Evolutionary conservation across 2,888 invertebrate species (phyloP).

Genomic region (Crocallis elinguaria): DNA sequence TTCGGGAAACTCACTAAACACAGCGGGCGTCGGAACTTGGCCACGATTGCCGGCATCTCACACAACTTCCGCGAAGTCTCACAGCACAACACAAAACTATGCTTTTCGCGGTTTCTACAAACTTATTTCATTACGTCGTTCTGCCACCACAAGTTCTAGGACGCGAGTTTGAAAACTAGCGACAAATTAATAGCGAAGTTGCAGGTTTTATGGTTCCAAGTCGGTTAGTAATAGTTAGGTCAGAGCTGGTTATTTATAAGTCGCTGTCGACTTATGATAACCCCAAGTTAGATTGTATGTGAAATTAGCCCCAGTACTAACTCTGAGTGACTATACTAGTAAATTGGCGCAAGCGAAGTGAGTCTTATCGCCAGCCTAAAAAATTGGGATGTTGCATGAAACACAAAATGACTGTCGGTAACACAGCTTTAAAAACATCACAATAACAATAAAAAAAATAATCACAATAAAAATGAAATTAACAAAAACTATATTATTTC

Average conservation of each 20-base stretch:
- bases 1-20: not conserved
- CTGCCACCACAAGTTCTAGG: conserved; percentile 5
- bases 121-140: conserved; percentile 27
- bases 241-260: not conserved
- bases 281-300: no score
- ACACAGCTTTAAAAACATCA: no score
- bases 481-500: no score
- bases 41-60: conserved; percentile 12
- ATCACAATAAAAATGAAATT: no score
- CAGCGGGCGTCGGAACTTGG: conserved; percentile 1
- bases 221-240: conserved; percentile 11
- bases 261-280: not conserved
- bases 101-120: conserved; percentile 17
- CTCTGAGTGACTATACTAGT: no score
- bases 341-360: no score
- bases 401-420: no score
- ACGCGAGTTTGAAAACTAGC: conserved; percentile 20
- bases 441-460: no score
- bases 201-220: conserved; percentile 21
- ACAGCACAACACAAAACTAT: conserved; percentile 21
- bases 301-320: no score
- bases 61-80: conserved; percentile 10
- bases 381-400: no score
- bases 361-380: no score
- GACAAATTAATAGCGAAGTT: conserved; percentile 27